Conservation (phyloP, 2,888 invertebrate genomes). For the Chelonus formosanus region DNA sequence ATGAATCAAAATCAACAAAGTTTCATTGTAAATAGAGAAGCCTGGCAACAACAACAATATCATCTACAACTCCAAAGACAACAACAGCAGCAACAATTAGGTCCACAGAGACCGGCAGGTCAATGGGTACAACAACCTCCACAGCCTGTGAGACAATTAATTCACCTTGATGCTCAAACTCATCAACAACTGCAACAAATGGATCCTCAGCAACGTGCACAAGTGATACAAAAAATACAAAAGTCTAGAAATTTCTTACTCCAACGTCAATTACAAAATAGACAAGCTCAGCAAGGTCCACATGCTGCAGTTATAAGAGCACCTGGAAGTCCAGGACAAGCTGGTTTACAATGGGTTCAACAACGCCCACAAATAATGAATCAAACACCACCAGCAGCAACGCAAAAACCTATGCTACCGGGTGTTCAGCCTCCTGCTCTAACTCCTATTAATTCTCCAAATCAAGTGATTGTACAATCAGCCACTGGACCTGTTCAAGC, state of each 20-base stretch:
- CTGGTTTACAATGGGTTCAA: constrained; percentile 59
- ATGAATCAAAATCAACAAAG: constrained; percentile 59
- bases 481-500: constrained; percentile 36
- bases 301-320: constrained; percentile 77
- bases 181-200: constrained; percentile 84
- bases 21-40: constrained; percentile 68
- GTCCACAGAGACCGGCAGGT: constrained; percentile 56
- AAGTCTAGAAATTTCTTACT: constrained; percentile 70
- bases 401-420: constrained; percentile 59
- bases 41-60: constrained; percentile 67
- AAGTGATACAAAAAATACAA: constrained; percentile 82
- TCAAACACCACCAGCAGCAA: constrained; percentile 64
- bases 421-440: constrained; percentile 60
- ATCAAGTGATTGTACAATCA: constrained; percentile 43
- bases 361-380: constrained; percentile 71
- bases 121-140: constrained; percentile 69
- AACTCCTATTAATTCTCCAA: constrained; percentile 56
- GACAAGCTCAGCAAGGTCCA: constrained; percentile 69
- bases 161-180: constrained; percentile 84
- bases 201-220: constrained; percentile 81
- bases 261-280: constrained; percentile 69
- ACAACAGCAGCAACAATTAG: constrained; percentile 62
- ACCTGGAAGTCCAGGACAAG: constrained; percentile 73
- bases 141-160: constrained; percentile 73
- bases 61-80: constrained; percentile 58